Conservation (phyloP, 2,888 invertebrate species). For the Orthosia cruda region DNA sequence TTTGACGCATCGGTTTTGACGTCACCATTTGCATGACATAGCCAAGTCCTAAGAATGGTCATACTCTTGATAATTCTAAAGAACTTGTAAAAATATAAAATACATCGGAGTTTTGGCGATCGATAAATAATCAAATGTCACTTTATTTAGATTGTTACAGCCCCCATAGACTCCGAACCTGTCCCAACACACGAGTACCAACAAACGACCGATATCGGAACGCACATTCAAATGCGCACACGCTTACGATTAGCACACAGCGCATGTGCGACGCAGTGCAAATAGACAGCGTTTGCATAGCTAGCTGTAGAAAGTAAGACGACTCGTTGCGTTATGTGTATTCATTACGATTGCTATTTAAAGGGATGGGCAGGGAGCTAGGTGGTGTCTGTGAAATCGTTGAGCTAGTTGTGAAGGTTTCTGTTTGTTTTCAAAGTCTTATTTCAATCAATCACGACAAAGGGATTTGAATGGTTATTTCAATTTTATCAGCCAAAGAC, state of each 20-base stretch:
- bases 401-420: too few species aligned
- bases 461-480: too few species aligned
- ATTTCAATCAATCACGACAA: too few species aligned
- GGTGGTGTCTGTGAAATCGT: not conserved
- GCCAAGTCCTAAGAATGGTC: not conserved
- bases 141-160: too few species aligned
- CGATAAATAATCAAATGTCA: too few species aligned
- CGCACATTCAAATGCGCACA: conserved; percentile 52
- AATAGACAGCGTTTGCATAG: conserved; percentile 79
- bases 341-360: conserved; percentile 48
- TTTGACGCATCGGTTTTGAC: not conserved
- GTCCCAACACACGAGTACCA: conserved; percentile 25
- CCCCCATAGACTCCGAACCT: conserved; percentile 6
- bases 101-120: too few species aligned
- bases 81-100: too few species aligned
- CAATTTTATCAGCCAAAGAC: too few species aligned
- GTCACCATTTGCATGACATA: not conserved
- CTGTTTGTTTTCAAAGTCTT: too few species aligned
- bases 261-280: conserved; percentile 67
- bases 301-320: conserved; percentile 80
- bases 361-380: conserved; percentile 36
- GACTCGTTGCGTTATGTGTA: conserved; percentile 49
- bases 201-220: conserved; percentile 32
- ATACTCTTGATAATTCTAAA: too few species aligned
- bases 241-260: conserved; percentile 57